Evolutionary conservation across 2,113 vertebrate species (phyloP).

Genomic region (Elanus axillaris): DNA sequence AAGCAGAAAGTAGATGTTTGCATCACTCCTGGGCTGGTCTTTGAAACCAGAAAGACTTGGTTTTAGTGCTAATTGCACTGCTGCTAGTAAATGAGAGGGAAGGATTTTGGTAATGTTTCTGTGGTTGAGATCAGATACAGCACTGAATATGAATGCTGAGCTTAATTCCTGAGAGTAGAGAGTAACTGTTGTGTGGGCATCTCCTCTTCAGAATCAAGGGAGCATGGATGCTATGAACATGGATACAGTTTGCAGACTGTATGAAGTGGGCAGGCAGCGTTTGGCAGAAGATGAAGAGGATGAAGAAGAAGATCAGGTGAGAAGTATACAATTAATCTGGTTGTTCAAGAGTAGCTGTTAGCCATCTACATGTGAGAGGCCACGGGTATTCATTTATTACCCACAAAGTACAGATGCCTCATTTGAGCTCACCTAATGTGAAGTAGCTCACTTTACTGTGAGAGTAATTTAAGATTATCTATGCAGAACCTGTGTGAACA

Average conservation of each 20-base stretch:
- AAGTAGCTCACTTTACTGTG: not conserved
- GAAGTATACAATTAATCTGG: not conserved
- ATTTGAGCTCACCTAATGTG: not conserved
- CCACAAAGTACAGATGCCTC: not conserved
- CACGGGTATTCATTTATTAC: not conserved
- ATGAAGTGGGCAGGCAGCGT: constrained; percentile 95
- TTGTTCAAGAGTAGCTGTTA: not conserved
- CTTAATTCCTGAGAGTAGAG: not conserved
- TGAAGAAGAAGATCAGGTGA: constrained; percentile 96
- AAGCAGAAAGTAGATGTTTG: not conserved
- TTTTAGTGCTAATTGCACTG: not conserved
- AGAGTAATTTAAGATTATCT: not conserved
- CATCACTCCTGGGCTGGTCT: not conserved
- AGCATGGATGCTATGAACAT: constrained; percentile 94
- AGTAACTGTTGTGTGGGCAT: not conserved
- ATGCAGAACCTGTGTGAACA: not conserved
- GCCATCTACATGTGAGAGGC: not conserved
- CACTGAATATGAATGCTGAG: not conserved
- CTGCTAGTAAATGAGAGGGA: not conserved
- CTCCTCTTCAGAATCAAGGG: constrained; percentile 84
- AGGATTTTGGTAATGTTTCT: not conserved
- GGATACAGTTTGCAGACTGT: constrained; percentile 96
- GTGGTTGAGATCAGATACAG: not conserved
- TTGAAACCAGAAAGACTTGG: not conserved
- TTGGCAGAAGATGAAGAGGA: constrained; percentile 97